Conservation (phyloP, 2,888 invertebrate genomes). For the Oasisia sp. region DNA sequence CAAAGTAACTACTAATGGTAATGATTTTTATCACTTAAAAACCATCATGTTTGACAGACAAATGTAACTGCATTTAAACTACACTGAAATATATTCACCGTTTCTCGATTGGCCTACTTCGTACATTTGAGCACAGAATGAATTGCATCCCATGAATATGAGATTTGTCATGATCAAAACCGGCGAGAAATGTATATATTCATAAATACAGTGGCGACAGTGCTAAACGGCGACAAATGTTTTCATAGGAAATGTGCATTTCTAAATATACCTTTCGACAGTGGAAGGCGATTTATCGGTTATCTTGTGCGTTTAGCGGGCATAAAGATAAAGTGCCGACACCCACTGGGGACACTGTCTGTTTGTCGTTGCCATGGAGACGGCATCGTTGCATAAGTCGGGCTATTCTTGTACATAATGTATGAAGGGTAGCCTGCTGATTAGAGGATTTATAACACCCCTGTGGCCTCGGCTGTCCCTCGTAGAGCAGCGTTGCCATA, state of each 20-base stretch:
- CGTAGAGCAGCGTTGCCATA: neutral
- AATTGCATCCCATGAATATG: neutral
- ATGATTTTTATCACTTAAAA: too few relatives aligned
- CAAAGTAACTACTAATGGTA: too few relatives aligned
- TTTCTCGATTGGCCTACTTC: neutral
- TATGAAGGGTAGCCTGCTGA: constrained; percentile 14
- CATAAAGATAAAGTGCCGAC: neutral
- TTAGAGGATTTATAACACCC: neutral
- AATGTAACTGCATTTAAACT: neutral
- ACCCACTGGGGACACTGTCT: neutral
- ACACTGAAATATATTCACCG: neutral
- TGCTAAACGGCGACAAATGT: neutral
- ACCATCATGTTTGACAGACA: too few relatives aligned
- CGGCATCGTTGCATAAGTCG: neutral
- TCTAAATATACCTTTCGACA: neutral
- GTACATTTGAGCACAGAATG: neutral
- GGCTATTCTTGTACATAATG: neutral
- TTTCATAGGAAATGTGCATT: neutral
- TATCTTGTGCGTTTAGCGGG: neutral
- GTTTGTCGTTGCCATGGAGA: neutral
- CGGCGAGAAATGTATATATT: neutral
- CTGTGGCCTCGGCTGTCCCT: neutral
- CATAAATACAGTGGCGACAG: neutral
- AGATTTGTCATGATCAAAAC: neutral
- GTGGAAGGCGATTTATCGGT: neutral